Evolutionary conservation across 1,140 invertebrate genomes (phyloP).

Genomic region (Cotesia glomerata): DNA sequence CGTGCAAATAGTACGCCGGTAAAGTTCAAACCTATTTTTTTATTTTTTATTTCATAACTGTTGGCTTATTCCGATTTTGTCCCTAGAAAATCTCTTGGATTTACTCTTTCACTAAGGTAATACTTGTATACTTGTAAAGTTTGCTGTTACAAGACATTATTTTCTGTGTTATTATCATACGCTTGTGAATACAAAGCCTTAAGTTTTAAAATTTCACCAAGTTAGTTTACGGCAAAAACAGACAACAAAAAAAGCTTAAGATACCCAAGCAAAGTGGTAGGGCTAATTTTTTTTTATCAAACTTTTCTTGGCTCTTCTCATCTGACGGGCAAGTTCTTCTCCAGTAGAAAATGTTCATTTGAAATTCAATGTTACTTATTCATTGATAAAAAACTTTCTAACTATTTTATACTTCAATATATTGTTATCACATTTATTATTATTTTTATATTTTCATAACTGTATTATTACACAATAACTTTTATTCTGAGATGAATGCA

Average conservation of each 20-base stretch:
- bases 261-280: background rate
- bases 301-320: background rate
- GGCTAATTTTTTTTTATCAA: slow-evolving; percentile 30
- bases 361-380: background rate
- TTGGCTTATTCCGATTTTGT: background rate
- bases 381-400: background rate
- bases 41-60: background rate
- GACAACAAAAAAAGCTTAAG: slow-evolving; percentile 25
- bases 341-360: background rate
- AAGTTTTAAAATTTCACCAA: slow-evolving; percentile 26
- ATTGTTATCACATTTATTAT: too few species aligned
- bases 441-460: too few species aligned
- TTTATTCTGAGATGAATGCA: too few species aligned
- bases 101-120: background rate
- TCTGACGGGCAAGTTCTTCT: slow-evolving; percentile 12
- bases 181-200: slow-evolving; percentile 38
- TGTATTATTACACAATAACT: too few species aligned
- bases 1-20: background rate
- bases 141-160: slow-evolving; percentile 4
- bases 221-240: slow-evolving; percentile 32
- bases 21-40: background rate
- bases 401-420: background rate
- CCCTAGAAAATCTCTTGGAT: background rate
- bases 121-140: slow-evolving; percentile 12
- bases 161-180: slow-evolving; percentile 38